A percentile compares a stretch with the other conserved stretches of the same genome.
phyloP scores from a whole-genome alignment of 1,140 invertebrate species.

The Brachionus sp. region DNA sequence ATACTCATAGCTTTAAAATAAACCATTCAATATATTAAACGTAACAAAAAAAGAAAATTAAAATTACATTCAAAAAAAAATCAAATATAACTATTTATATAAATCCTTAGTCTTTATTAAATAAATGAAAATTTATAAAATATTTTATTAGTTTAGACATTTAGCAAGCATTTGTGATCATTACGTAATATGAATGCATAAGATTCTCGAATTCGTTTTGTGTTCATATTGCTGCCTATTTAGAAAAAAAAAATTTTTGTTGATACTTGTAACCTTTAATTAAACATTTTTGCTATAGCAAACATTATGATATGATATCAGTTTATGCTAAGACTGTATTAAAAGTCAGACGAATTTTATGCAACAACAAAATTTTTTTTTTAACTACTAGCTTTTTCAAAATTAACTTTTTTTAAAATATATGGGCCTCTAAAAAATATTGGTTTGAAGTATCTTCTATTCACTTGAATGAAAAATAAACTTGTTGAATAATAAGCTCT shows the following conservation, averaged over 20 bases:
- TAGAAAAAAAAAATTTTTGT: not conserved
- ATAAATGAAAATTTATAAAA: slow-evolving; percentile 2
- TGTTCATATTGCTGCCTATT: not conserved
- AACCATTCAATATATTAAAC: not conserved
- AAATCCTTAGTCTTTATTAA: not conserved
- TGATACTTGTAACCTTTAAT: slow-evolving; percentile 16
- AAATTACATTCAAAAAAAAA: not conserved
- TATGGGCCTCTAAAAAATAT: too few relatives aligned
- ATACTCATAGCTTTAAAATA: too few relatives aligned
- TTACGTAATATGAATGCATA: not conserved
- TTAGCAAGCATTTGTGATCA: not conserved
- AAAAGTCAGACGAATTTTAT: not conserved
- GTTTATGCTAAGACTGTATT: not conserved
- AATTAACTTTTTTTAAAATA: too few relatives aligned
- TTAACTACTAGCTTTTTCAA: not conserved
- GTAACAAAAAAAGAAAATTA: not conserved
- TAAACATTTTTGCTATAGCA: not conserved
- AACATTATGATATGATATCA: not conserved
- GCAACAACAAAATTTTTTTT: not conserved
- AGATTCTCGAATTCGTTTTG: not conserved
- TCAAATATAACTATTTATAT: not conserved
- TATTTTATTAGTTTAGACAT: slow-evolving; percentile 32
- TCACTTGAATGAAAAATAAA: too few relatives aligned
- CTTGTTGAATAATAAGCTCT: too few relatives aligned
- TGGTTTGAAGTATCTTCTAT: too few relatives aligned